A percentile compares a stretch with the other conserved stretches of the same genome.
phyloP scores from a whole-genome alignment of 2,797 vertebrate species.

The Distichodus sexfasciatus region DNA sequence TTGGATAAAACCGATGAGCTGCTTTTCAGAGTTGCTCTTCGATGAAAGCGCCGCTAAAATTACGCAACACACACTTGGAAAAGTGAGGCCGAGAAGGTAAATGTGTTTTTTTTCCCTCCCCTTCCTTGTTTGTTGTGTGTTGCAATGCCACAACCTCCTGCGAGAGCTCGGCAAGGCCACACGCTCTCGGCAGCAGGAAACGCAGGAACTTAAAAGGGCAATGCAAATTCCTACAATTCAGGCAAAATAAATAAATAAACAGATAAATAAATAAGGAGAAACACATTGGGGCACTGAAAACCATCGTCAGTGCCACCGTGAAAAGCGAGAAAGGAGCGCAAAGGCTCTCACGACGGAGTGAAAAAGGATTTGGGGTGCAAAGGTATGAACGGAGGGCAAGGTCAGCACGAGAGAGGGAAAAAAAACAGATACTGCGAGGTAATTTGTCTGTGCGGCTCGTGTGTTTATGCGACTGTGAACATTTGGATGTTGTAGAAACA shows the following conservation, averaged over 20 bases:
- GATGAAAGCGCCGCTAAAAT: neutral
- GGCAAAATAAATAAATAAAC: constrained; percentile 10
- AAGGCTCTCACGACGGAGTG: constrained; percentile 32
- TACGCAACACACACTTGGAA: neutral
- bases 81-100: neutral
- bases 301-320: constrained; percentile 22
- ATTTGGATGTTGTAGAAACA: constrained; percentile 46
- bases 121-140: constrained; percentile 16
- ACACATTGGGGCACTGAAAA: constrained; percentile 32
- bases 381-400: constrained; percentile 55
- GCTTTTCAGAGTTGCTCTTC: neutral
- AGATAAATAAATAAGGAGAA: too few relatives aligned
- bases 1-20: too few relatives aligned
- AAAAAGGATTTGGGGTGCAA: constrained; percentile 32
- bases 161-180: constrained; percentile 39
- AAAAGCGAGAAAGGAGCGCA: constrained; percentile 43
- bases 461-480: constrained; percentile 58
- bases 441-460: constrained; percentile 47
- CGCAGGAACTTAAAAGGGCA: constrained; percentile 38
- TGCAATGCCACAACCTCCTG: constrained; percentile 26
- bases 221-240: constrained; percentile 38
- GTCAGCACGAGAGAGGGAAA: too few relatives aligned
- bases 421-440: constrained; percentile 56
- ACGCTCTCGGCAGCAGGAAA: constrained; percentile 22
- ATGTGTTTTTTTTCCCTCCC: constrained; percentile 1